Percentiles rank a stretch among this genome's conserved stretches.
Conservation (phyloP, 2,797 vertebrate species). For the Coranthus polyacanthus region DNA sequence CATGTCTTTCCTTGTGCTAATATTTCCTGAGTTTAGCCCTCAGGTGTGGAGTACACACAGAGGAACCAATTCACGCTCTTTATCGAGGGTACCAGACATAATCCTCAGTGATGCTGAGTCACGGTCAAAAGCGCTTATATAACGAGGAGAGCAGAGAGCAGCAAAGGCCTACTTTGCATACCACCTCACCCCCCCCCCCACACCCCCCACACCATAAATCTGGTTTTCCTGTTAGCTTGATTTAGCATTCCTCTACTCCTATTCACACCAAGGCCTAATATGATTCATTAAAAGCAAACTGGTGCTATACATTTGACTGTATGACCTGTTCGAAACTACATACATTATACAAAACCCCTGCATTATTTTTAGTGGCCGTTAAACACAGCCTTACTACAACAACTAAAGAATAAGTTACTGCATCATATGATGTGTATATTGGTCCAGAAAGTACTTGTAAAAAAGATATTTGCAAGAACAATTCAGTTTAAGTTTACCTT, state of each 20-base stretch:
- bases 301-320: constrained; percentile 11
- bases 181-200: background rate
- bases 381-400: background rate
- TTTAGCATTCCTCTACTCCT: constrained; percentile 1
- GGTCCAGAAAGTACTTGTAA: constrained; percentile 13
- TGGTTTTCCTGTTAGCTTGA: constrained; percentile 35
- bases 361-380: background rate
- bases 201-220: background rate
- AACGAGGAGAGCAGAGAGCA: constrained; percentile 48
- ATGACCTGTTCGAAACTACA: constrained; percentile 9
- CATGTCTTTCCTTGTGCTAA: constrained; percentile 14
- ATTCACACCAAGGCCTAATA: constrained; percentile 2
- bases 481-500: constrained; percentile 16
- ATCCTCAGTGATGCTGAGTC: constrained; percentile 78
- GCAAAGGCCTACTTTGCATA: constrained; percentile 17
- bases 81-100: constrained; percentile 60
- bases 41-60: constrained; percentile 43
- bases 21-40: constrained; percentile 37
- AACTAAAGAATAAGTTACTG: background rate
- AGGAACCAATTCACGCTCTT: constrained; percentile 46
- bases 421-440: constrained; percentile 23
- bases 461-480: constrained; percentile 27
- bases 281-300: constrained; percentile 1
- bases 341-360: background rate
- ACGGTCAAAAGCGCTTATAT: constrained; percentile 66